These are phyloP conservation scores for Delphinus delphis DNA, from an alignment of 2,113 vertebrate species.

Conservation along the genomic window DNA sequence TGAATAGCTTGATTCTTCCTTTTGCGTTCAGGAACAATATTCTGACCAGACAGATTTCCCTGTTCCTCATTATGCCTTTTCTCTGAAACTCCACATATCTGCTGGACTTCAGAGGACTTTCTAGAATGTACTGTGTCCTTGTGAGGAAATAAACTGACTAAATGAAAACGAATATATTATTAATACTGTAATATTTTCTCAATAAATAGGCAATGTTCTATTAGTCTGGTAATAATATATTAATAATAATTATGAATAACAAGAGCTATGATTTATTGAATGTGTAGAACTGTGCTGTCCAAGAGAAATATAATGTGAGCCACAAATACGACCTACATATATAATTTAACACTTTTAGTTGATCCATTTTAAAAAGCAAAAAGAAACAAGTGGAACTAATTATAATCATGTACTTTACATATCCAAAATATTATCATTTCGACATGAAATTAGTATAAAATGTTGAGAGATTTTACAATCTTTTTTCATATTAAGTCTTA, in stretches of 20 bases:
- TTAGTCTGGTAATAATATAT: neutral
- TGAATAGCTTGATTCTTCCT: neutral
- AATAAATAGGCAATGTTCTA: neutral
- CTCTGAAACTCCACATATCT: neutral
- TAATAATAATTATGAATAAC: neutral
- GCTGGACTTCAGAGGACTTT: neutral
- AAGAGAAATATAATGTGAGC: neutral
- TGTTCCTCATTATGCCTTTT: neutral
- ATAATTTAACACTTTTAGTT: neutral
- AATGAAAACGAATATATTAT: neutral
- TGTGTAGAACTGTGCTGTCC: neutral
- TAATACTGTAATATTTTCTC: neutral
- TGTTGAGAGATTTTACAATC: neutral
- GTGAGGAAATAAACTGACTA: neutral
- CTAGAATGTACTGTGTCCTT: conserved; percentile 8
- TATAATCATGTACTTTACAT: neutral
- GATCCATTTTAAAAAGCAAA: neutral
- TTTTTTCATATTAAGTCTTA: neutral
- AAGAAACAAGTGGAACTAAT: neutral
- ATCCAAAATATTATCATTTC: neutral
- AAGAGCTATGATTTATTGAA: neutral
- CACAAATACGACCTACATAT: neutral
- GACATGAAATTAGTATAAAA: neutral
- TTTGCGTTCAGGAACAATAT: neutral
- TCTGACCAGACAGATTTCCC: neutral